Percentiles rank a stretch among this genome's conserved stretches.
phyloP scores from a whole-genome alignment of 2,113 vertebrate species.

The Nesogale talazaci region DNA sequence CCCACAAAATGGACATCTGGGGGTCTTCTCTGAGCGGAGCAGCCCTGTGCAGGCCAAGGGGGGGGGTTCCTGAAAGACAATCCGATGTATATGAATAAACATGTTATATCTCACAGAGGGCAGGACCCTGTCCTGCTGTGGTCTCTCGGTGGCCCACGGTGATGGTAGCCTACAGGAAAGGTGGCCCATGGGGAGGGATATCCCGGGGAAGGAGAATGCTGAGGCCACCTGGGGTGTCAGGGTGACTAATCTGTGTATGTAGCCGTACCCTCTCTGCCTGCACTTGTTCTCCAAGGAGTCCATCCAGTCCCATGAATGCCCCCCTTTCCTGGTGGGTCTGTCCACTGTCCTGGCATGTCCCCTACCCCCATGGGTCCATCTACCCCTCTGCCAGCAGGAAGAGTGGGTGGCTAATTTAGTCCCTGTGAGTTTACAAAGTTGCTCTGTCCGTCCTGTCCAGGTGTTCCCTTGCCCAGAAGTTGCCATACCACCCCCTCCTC shows the following conservation, averaged over 20 bases:
- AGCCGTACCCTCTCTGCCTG: too few species aligned
- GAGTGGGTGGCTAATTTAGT: rapidly evolving
- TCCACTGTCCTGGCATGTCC: background rate
- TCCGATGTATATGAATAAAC: conserved; percentile 62
- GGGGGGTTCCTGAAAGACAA: conserved; percentile 51
- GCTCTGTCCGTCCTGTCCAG: background rate
- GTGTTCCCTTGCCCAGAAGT: too few species aligned
- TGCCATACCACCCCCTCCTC: background rate
- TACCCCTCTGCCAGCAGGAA: background rate
- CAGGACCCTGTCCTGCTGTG: background rate
- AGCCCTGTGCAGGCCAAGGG: conserved; percentile 16
- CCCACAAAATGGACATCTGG: background rate
- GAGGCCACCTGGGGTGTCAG: background rate
- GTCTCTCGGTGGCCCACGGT: background rate
- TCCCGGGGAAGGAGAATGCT: too few species aligned
- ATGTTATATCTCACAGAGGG: conserved; percentile 23
- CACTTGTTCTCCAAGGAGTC: too few species aligned
- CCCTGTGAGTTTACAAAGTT: background rate
- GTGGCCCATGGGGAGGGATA: rapidly evolving
- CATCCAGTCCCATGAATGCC: too few species aligned
- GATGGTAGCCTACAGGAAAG: background rate
- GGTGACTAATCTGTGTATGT: background rate
- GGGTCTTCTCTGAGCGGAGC: background rate
- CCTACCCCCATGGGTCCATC: background rate
- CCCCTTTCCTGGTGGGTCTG: rapidly evolving